These are phyloP conservation scores for Microchrysa polita DNA, from an alignment of 2,888 invertebrate genomes.

Conservation along the genomic window DNA sequence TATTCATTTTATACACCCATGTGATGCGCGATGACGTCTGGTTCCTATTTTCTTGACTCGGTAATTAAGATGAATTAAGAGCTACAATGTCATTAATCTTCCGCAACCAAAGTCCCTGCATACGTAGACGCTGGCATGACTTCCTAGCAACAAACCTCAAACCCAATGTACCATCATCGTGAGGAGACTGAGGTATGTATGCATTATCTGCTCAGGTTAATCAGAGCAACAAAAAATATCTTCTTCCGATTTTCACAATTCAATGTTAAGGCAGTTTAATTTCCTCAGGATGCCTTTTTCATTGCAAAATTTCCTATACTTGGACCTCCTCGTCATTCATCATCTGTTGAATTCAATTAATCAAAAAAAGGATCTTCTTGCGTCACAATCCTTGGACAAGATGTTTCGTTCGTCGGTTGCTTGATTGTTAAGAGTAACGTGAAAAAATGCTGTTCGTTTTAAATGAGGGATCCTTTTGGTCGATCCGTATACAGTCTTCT, in stretches of 20 bases:
- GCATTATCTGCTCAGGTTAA: constrained; percentile 43
- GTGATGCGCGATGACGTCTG: not conserved
- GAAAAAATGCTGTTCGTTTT: not conserved
- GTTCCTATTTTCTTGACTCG: not conserved
- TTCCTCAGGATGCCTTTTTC: constrained; percentile 19
- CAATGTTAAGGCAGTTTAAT: not conserved
- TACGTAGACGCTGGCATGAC: too few relatives aligned
- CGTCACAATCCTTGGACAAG: not conserved
- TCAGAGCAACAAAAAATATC: constrained; percentile 23
- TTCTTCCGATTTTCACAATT: not conserved
- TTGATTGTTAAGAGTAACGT: not conserved
- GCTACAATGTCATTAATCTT: constrained; percentile 4
- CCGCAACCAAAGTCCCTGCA: not conserved
- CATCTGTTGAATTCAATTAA: constrained; percentile 44
- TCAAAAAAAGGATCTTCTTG: constrained; percentile 32
- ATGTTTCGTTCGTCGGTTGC: constrained; percentile 3
- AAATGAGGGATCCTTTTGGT: constrained; percentile 6
- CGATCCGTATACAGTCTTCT: not conserved
- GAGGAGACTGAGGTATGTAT: not conserved
- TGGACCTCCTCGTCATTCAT: constrained; percentile 38
- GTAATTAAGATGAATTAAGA: constrained; percentile 22
- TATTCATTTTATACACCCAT: not conserved
- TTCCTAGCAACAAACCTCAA: constrained; percentile 11
- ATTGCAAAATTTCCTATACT: constrained; percentile 22
- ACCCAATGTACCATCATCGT: constrained; percentile 20